A percentile compares a stretch with the other conserved stretches of the same genome.
Conservation (phyloP, 2,888 invertebrate genomes). For the Cremastobaeus sp. region DNA sequence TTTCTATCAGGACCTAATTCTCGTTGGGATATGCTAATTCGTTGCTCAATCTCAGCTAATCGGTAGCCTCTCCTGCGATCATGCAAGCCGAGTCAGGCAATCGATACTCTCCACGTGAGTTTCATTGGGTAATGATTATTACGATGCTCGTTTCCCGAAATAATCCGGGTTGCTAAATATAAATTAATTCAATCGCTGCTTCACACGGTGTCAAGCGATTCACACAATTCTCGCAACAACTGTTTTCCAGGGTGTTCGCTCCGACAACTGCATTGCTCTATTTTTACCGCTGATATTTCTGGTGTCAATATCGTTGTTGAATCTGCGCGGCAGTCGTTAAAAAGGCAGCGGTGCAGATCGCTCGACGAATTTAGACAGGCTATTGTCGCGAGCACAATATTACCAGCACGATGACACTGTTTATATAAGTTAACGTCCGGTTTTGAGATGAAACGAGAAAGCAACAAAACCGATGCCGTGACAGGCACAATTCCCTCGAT, state of each 20-base stretch:
- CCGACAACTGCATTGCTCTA: constrained; percentile 7
- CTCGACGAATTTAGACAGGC: constrained; percentile 41
- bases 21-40: no score
- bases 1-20: no score
- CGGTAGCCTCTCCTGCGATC: constrained; percentile 41
- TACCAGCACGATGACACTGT: constrained; percentile 41
- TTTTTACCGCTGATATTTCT: constrained; percentile 25
- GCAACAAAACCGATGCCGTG: constrained; percentile 39
- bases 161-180: no score
- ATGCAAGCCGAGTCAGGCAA: constrained; percentile 25
- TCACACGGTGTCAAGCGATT: neutral
- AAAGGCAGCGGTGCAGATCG: constrained; percentile 21
- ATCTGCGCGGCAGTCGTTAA: constrained; percentile 14
- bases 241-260: neutral
- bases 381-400: constrained; percentile 41
- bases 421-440: constrained; percentile 50
- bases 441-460: constrained; percentile 52
- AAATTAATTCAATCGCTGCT: no score
- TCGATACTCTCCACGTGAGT: constrained; percentile 24
- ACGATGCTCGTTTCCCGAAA: no score
- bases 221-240: neutral
- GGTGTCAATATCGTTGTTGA: constrained; percentile 19
- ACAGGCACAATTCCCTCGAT: constrained; percentile 29
- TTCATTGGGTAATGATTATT: no score
- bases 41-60: constrained; percentile 30